Evolutionary conservation across 1,140 invertebrate species (phyloP).

Genomic region (Drosophila asahinai): DNA sequence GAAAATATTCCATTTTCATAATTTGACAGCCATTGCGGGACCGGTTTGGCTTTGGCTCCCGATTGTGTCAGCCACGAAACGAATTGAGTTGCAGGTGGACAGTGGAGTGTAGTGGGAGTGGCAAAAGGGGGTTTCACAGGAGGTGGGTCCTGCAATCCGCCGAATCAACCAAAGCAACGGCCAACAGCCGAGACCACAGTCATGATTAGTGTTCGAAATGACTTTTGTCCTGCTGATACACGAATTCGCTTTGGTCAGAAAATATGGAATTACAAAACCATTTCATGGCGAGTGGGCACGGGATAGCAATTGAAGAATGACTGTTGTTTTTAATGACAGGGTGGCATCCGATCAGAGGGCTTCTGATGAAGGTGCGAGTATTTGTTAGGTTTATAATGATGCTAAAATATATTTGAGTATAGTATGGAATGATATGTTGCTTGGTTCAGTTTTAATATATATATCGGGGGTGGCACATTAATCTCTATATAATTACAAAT

Average conservation of each 20-base stretch:
- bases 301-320: too few species aligned
- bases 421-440: too few species aligned
- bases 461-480: too few species aligned
- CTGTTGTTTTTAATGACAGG: background rate
- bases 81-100: conserved; percentile 12
- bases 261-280: conserved; percentile 27
- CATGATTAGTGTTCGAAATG: conserved; percentile 77
- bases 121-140: background rate
- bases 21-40: conserved; percentile 67
- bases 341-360: background rate
- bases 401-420: too few species aligned
- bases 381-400: too few species aligned
- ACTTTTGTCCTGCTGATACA: conserved; percentile 57
- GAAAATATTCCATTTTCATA: conserved; percentile 78
- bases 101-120: conserved; percentile 12
- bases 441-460: too few species aligned
- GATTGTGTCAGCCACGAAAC: conserved; percentile 17
- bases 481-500: too few species aligned
- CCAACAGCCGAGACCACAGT: conserved; percentile 54
- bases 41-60: conserved; percentile 35
- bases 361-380: too few species aligned
- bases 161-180: conserved; percentile 24
- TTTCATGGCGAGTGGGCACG: background rate
- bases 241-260: conserved; percentile 9
- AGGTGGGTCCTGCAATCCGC: conserved; percentile 6